Base-by-base conservation (phyloP, 2,797 vertebrate species). In the Heteromormyrus szaboi region DNA sequence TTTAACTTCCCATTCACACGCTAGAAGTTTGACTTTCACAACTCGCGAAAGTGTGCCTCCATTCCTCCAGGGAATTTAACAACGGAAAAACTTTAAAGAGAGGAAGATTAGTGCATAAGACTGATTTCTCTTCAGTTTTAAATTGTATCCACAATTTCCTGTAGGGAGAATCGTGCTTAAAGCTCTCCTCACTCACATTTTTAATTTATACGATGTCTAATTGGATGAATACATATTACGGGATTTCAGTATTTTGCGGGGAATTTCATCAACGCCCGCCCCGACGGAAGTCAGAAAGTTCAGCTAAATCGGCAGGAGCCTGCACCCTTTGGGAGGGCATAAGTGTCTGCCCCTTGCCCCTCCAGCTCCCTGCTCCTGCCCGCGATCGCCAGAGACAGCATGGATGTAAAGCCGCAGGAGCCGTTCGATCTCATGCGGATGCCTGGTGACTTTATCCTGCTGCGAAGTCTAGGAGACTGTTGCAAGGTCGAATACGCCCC, bases 361-460 rank as follows among this genome's bases (percentile, higher is more conserved):
- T 44, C 72, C 33, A 44, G 14, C 37, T 37, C 17, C 29, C 14
- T 1, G 68, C 33, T 76, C 14, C 68, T 41, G 72, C 72, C 19
- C 19, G 7, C 4, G 41, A n/a, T 46, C 4, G 14, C 46, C 19
- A 48, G 11, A 54, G 84, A 54, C 22, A 53, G 83, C 3, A 1
- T 1, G 50, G 29, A 46, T 11, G 19, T 19, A 41, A 37, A 62
- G 9, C 85, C 51, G 29, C 51, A n/a, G 29, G 7, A 9, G 85
- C 25, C 2, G 90, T 90, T 90, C 79, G 90, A 92, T 93, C 90
- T 86, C 48, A 89, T 90, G 79, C 86, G 88, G 84, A 90, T 92
- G 90, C 90, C 91, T 86, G 85, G 88, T 93, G 90, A 93, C 92
- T 88, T 86, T 90, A 90, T 79, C 54, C 62, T 90, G 91, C 85